phyloP scores from a whole-genome alignment of 2,113 vertebrate species.

The Mobula birostris region DNA sequence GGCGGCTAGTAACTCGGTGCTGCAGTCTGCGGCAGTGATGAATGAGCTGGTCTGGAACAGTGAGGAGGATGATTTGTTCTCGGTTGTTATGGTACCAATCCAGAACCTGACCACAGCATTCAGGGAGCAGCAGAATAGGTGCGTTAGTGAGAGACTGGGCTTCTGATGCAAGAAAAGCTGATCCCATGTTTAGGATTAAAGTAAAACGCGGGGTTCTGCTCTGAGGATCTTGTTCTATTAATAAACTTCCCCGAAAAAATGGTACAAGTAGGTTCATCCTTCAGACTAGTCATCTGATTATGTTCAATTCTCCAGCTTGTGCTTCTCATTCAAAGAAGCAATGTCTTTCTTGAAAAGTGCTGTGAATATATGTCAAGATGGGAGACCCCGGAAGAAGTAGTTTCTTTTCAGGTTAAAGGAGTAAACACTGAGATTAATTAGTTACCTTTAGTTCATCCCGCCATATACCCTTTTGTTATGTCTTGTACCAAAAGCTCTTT shows the following conservation, averaged over 20 bases:
- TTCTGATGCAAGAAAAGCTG: not conserved
- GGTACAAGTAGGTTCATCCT: not conserved
- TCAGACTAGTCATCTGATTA: not conserved
- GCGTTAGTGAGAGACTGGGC: not conserved
- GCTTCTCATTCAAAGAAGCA: not conserved
- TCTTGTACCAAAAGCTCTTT: too few relatives aligned
- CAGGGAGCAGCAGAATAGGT: conserved; percentile 15
- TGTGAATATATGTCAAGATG: not conserved
- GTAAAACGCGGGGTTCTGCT: not conserved
- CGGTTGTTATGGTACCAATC: not conserved
- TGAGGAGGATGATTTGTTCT: not conserved
- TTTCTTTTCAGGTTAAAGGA: not conserved
- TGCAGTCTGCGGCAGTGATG: not conserved
- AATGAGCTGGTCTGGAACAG: not conserved
- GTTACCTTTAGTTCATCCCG: not conserved
- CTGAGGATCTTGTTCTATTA: not conserved
- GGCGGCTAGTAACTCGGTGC: not conserved
- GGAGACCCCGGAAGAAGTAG: not conserved
- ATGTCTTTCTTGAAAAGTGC: not conserved
- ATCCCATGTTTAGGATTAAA: not conserved
- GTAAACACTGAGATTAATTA: not conserved
- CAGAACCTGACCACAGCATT: conserved; percentile 6
- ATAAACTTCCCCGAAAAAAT: not conserved
- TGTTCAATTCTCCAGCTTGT: not conserved
- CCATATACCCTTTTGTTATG: too few relatives aligned